Base-by-base conservation (phyloP, 2,797 vertebrate species). In the Hyperoplus immaculatus region DNA sequence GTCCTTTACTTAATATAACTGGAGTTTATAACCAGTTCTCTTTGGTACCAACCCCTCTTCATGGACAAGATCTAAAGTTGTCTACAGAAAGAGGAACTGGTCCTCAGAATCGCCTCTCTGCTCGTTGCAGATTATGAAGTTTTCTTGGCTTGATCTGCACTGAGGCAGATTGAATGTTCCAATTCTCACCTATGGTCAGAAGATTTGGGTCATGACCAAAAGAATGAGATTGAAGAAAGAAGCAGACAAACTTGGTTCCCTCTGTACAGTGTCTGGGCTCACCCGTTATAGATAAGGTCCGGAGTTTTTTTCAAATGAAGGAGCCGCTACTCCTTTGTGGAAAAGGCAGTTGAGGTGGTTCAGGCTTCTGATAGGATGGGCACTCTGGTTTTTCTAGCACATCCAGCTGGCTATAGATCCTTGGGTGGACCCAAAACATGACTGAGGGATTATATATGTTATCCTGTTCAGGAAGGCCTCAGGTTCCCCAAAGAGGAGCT, bases 341-440 rank as follows among this genome's bases (percentile, higher is more conserved):
- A 54, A n/a, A 53, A 45, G n/a, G 64, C n/a, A 50, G 29, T 15
- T 56, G 15, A 50, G 13, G 36, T 15, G 54, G 43, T 57, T 67
- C 5, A 0, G n/a, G 9, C 1, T 7, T 36, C 2, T 59, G 59
- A 69, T 78, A 18, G 53, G 16, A 7, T 45, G 21, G 21, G 11
- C 1, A 8, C 10, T n/a, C 8, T 73, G 61, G 55, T 47, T 71
- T 68, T 75, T 10, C 39, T 64, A 36, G 58, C 45, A 43, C 38
- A 1, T 64, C 69, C 12, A 55, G 59, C 10, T 58, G n/a, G 11
- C 13, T 3, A 45, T 4, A 51, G 4, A 67, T 54, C 45, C 18
- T 1, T 1, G 21, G 7, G 14, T 49, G 54, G 9, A 66, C 7
- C 50, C 12, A 45, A 38, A 82, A 10, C 13, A 50, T 14, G 3